Evolutionary conservation across 2,797 vertebrate species (phyloP).

Genomic region (Falco naumanni): DNA sequence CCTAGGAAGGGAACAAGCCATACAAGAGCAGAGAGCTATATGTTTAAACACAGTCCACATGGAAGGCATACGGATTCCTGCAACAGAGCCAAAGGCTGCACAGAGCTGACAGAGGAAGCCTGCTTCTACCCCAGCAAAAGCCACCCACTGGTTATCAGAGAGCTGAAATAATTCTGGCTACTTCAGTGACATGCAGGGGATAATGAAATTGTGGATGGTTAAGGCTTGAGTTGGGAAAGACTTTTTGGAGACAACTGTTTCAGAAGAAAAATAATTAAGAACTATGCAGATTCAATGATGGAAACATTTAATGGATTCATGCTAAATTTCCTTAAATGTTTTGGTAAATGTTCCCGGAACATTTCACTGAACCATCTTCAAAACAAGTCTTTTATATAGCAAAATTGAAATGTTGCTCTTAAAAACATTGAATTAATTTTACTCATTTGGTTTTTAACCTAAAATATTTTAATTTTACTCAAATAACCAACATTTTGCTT

Average conservation of each 20-base stretch:
- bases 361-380: slow-evolving; percentile 41
- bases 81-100: slow-evolving; percentile 29
- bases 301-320: slow-evolving; percentile 48
- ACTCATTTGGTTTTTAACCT: background rate
- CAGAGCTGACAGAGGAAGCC: background rate
- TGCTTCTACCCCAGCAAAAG: background rate
- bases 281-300: background rate
- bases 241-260: background rate
- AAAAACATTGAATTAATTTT: slow-evolving; percentile 13
- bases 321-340: slow-evolving; percentile 38
- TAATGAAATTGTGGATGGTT: background rate
- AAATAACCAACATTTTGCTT: slow-evolving; percentile 10
- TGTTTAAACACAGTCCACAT: background rate
- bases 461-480: slow-evolving; percentile 49
- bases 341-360: slow-evolving; percentile 22
- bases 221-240: background rate
- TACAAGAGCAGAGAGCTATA: background rate
- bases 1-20: background rate
- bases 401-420: background rate
- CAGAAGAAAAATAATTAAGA: background rate
- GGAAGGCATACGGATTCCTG: slow-evolving; percentile 30
- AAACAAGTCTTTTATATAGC: slow-evolving; percentile 10
- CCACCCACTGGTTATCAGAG: slow-evolving; percentile 6
- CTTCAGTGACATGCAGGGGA: background rate
- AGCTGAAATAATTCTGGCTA: background rate